Evolutionary conservation across 2,888 invertebrate genomes (phyloP).

Genomic region (Mesorhabditis spiculigera): DNA sequence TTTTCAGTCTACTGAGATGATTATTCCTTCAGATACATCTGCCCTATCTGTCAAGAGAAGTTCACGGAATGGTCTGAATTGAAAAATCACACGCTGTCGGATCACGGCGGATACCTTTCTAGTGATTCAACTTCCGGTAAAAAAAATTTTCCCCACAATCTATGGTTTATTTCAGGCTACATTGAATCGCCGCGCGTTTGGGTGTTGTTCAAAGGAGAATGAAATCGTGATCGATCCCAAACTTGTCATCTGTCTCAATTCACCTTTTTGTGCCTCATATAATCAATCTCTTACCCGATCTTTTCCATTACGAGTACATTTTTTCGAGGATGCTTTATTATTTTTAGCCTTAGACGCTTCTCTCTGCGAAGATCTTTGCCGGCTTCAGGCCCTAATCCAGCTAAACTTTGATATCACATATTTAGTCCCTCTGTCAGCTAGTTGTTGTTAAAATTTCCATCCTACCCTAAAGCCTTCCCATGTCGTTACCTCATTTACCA

Average conservation of each 20-base stretch:
- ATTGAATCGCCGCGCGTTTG: slow-evolving; percentile 57
- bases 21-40: slow-evolving; percentile 54
- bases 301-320: slow-evolving; percentile 3
- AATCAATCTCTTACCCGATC: slow-evolving; percentile 14
- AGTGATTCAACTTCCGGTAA: slow-evolving; percentile 50
- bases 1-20: slow-evolving; percentile 7
- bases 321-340: slow-evolving; percentile 3
- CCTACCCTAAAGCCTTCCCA: no score
- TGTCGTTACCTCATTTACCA: no score
- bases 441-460: no score
- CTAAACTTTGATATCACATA: no score
- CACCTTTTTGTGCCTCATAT: slow-evolving; percentile 14
- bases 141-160: not conserved
- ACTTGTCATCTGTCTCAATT: slow-evolving; percentile 11
- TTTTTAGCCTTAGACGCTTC: not conserved
- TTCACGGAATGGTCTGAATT: slow-evolving; percentile 54
- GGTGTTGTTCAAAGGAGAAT: slow-evolving; percentile 58
- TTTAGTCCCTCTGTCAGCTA: no score
- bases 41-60: slow-evolving; percentile 52
- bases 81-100: slow-evolving; percentile 55
- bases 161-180: slow-evolving; percentile 43
- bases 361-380: no score
- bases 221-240: slow-evolving; percentile 12
- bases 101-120: slow-evolving; percentile 57
- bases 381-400: no score